Base-by-base conservation (phyloP, 2,113 vertebrate genomes). In the Romanogobio albipinnatus region DNA sequence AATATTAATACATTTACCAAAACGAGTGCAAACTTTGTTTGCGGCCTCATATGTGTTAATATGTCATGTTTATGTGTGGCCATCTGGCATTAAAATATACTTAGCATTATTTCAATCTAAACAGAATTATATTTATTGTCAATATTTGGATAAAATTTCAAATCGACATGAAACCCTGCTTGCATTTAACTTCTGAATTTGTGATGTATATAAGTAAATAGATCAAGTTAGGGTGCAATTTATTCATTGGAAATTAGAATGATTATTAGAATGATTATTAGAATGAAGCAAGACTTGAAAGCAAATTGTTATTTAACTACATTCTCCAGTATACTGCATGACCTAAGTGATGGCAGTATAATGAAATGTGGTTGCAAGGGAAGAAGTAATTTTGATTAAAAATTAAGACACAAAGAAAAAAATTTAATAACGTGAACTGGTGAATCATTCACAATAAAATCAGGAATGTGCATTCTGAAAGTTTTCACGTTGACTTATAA, bases 171-270 rank as follows among this genome's bases (percentile, higher is more conserved):
- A 62, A 29, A 5, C 24, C 5, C 61, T 36, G 29, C 29, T 36
- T 68, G 29, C 64, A 68, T 19, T 68, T 68, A 68, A 68, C 33
- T 36, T 19, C 64, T 68, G 64, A 36, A 36, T 68, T 68, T 36
- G 29, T 17, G 17, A 36, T 33, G 13, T 15, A 29, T 68, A 4
- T 19, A 56, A 19, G 53, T 56, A 6, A 56, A 19, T 6, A 7
- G 53, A 56, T 19, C 7, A 19, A 56, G 49, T 51, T 49, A 13
- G 17, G 53, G 53, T 56, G 53, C 15, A 22, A 56, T 70, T 39
- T 70, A 70, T 70, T 43, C 0, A 39, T 39, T 70, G 36, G 17
- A 5, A 43, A 70, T 70, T 56, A 19, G 17, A 22, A 9, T 39
- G 39, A 39, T 39, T 39, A 68, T 68, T 53, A 17, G 15, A 39